These are phyloP conservation scores for Nasonia giraulti DNA, from an alignment of 1,140 invertebrate genomes.

Conservation along the genomic window DNA sequence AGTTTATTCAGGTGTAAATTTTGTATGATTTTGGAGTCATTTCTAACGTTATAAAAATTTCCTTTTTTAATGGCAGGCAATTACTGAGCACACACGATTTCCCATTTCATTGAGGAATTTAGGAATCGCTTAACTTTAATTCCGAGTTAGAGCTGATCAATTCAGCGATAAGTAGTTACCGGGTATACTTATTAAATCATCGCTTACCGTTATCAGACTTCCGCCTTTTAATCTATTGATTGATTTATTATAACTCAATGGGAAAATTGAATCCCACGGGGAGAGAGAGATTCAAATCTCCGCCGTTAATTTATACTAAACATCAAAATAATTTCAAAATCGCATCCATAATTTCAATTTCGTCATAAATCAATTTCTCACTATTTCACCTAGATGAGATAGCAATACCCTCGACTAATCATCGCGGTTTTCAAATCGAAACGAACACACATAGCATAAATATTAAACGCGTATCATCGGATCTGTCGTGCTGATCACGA, in stretches of 20 bases:
- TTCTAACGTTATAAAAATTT: not conserved
- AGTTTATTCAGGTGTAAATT: too few species aligned
- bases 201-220: constrained; percentile 22
- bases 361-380: too few species aligned
- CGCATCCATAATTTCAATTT: not conserved
- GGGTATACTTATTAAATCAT: constrained; percentile 37
- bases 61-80: not conserved
- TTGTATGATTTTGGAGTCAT: too few species aligned
- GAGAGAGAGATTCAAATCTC: not conserved
- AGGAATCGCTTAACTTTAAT: constrained; percentile 2
- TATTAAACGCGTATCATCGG: too few species aligned
- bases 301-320: not conserved
- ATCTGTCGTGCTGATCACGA: too few species aligned
- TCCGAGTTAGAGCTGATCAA: not conserved
- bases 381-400: too few species aligned
- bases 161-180: not conserved
- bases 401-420: too few species aligned
- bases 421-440: too few species aligned
- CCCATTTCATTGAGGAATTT: not conserved
- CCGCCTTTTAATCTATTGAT: constrained; percentile 3
- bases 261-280: constrained; percentile 14
- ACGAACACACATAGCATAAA: too few species aligned
- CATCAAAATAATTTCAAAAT: not conserved
- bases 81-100: not conserved
- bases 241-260: constrained; percentile 19